These are phyloP conservation scores for Apoda limacodes DNA, from an alignment of 2,888 invertebrate species.

Conservation along the genomic window DNA sequence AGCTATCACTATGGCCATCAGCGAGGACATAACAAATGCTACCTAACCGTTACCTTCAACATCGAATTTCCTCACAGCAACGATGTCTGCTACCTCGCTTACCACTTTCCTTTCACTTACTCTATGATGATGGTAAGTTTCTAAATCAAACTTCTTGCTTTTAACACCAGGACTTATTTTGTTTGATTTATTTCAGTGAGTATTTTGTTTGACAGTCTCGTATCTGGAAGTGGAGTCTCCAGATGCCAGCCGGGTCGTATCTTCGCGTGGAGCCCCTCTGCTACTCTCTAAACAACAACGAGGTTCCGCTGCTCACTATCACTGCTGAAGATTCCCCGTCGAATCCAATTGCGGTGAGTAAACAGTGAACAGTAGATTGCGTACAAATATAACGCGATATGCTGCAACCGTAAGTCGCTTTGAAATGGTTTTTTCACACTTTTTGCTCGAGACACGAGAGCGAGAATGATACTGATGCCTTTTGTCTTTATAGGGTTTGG, in stretches of 20 bases:
- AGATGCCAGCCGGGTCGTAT: constrained; percentile 62
- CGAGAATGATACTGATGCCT: too few species aligned
- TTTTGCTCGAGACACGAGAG: too few species aligned
- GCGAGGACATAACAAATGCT: constrained; percentile 68
- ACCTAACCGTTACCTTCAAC: constrained; percentile 83
- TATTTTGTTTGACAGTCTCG: constrained; percentile 63
- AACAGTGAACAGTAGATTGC: too few species aligned
- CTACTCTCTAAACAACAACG: constrained; percentile 77
- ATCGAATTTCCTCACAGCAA: constrained; percentile 79
- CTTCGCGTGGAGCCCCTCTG: constrained; percentile 77
- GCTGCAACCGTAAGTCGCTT: too few species aligned
- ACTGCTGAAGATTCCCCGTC: constrained; percentile 70
- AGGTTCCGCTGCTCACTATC: constrained; percentile 81
- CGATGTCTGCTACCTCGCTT: constrained; percentile 88
- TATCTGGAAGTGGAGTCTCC: constrained; percentile 69
- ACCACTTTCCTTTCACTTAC: constrained; percentile 90
- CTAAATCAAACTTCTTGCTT: neutral
- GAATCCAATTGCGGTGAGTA: constrained; percentile 71
- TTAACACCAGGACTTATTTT: constrained; percentile 1
- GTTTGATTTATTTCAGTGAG: too few species aligned
- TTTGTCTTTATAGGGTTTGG: too few species aligned
- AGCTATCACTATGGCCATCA: constrained; percentile 71
- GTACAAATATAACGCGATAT: too few species aligned
- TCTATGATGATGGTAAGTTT: constrained; percentile 76
- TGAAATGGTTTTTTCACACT: too few species aligned